phyloP scores from a whole-genome alignment of 2,888 invertebrate species.

The Sinelater perroti region DNA sequence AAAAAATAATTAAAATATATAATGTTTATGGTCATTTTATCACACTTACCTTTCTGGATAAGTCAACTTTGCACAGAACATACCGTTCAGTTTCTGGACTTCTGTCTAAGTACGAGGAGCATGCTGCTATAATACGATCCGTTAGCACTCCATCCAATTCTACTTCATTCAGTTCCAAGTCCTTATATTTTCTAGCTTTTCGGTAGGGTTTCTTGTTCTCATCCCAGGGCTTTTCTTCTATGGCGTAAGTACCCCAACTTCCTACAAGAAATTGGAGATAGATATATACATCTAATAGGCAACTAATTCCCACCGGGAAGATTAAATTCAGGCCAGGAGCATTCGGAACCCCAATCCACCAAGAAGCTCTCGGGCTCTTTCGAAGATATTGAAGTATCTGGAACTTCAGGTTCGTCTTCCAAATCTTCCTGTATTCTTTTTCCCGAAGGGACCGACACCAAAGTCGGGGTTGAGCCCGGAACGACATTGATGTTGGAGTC shows the following conservation, averaged over 20 bases:
- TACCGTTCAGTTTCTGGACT: conserved; percentile 65
- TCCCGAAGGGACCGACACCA: background rate
- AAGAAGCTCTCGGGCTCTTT: conserved; percentile 1
- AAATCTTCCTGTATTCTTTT: too few relatives aligned
- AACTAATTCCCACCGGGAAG: conserved; percentile 26
- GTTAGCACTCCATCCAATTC: conserved; percentile 63
- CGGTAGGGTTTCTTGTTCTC: conserved; percentile 41
- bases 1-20: conserved; percentile 37
- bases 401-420: background rate
- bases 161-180: conserved; percentile 41
- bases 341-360: conserved; percentile 22
- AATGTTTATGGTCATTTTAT: background rate
- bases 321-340: conserved; percentile 16
- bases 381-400: background rate
- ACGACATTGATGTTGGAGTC: conserved; percentile 16
- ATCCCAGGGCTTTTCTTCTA: conserved; percentile 44
- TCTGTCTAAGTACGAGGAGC: conserved; percentile 64
- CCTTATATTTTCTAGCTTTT: conserved; percentile 39
- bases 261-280: conserved; percentile 39
- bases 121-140: conserved; percentile 63
- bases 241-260: conserved; percentile 45
- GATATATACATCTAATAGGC: too few relatives aligned
- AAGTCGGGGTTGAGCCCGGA: conserved; percentile 6
- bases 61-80: conserved; percentile 66
- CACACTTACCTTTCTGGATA: conserved; percentile 51